These are phyloP conservation scores for Frieseomelitta varia DNA, from an alignment of 1,140 invertebrate species.

Conservation along the genomic window DNA sequence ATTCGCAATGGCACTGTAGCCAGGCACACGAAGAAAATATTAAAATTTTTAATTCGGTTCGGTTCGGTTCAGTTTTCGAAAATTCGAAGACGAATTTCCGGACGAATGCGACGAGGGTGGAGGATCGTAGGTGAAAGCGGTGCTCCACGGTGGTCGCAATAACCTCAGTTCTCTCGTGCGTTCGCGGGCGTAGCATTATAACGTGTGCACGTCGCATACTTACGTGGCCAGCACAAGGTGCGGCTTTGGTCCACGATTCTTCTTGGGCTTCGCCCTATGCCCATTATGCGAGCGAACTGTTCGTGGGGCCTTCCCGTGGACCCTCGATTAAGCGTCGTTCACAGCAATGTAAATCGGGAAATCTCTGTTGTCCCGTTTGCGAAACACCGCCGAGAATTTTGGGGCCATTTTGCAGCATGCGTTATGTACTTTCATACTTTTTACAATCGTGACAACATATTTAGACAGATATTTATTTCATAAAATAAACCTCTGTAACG, in stretches of 20 bases:
- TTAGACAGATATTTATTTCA: too few relatives aligned
- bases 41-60: too few relatives aligned
- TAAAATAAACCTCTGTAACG: too few relatives aligned
- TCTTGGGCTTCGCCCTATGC: conserved; percentile 74
- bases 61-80: too few relatives aligned
- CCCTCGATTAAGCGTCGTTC: conserved; percentile 69
- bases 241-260: conserved; percentile 77
- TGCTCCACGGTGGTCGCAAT: conserved; percentile 73
- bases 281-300: conserved; percentile 73
- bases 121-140: conserved; percentile 46
- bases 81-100: background rate
- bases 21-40: too few relatives aligned
- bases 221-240: conserved; percentile 72
- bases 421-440: too few relatives aligned
- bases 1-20: too few relatives aligned
- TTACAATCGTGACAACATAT: too few relatives aligned
- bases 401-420: too few relatives aligned
- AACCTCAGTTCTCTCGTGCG: conserved; percentile 72
- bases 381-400: too few relatives aligned
- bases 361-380: background rate
- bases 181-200: conserved; percentile 77
- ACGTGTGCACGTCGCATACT: conserved; percentile 52
- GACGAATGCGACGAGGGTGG: conserved; percentile 7
- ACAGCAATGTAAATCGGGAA: conserved; percentile 41
- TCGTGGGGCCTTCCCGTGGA: conserved; percentile 57